Conservation (phyloP, 2,113 vertebrate genomes). For the Misgurnus mizolepis region DNA sequence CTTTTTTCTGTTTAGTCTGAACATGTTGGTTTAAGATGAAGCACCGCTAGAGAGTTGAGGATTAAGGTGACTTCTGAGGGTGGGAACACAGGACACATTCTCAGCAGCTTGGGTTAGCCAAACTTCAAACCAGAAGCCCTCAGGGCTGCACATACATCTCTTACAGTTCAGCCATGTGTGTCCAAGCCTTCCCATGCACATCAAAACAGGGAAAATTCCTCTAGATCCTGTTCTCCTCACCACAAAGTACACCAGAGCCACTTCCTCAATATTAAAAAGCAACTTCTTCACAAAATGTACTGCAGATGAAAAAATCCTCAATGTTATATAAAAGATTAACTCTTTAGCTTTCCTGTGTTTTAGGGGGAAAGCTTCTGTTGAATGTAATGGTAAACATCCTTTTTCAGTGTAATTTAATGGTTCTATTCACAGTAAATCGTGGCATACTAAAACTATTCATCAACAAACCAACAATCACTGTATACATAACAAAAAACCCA, state of each 20-base stretch:
- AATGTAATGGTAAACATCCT: background rate
- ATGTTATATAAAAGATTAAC: background rate
- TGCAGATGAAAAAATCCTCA: constrained; percentile 17
- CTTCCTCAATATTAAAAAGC: constrained; percentile 38
- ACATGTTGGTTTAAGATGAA: background rate
- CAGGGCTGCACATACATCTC: constrained; percentile 22
- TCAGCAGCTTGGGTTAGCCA: constrained; percentile 8
- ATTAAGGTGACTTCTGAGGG: background rate
- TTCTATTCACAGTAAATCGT: too few relatives aligned
- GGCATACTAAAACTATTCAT: too few relatives aligned
- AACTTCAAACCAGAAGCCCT: constrained; percentile 24
- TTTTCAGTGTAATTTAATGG: too few relatives aligned
- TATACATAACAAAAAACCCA: constrained; percentile 45
- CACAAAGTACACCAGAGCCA: constrained; percentile 9
- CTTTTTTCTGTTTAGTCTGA: background rate
- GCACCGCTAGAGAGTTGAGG: background rate
- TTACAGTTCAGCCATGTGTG: constrained; percentile 42
- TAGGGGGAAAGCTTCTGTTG: background rate
- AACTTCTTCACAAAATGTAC: constrained; percentile 1
- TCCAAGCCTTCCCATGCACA: constrained; percentile 43
- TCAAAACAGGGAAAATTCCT: constrained; percentile 51
- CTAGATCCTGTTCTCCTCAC: constrained; percentile 16
- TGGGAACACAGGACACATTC: background rate
- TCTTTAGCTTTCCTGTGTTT: background rate
- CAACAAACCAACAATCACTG: constrained; percentile 59